A percentile compares a stretch with the other conserved stretches of the same genome.
These are phyloP conservation scores for Pocillopora damicornis DNA, from an alignment of 64 coral and sea anemone genomes.

Conservation along the genomic window DNA sequence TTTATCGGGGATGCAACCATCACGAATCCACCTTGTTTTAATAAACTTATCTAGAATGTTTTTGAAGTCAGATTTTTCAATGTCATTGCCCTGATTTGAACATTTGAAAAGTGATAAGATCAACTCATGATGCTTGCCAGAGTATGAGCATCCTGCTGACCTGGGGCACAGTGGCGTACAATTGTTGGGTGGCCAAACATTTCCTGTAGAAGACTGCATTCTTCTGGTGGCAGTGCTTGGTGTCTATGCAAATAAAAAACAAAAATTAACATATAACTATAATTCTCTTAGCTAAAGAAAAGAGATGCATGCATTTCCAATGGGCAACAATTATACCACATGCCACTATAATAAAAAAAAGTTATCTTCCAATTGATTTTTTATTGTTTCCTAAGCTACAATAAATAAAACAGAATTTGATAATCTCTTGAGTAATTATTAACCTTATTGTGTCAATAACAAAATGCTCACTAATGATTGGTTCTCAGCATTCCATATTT, in stretches of 20 bases:
- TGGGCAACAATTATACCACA: too few relatives aligned
- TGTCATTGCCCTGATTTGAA: neutral
- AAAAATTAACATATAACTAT: neutral
- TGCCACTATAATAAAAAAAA: too few relatives aligned
- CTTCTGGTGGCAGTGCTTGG: neutral
- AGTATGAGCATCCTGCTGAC: neutral
- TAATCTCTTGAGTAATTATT: too few relatives aligned
- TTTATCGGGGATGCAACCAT: conserved; percentile 11
- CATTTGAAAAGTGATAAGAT: neutral
- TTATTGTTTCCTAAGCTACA: too few relatives aligned
- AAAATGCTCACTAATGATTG: too few relatives aligned
- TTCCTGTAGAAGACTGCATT: neutral
- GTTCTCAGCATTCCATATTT: too few relatives aligned
- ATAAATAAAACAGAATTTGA: too few relatives aligned
- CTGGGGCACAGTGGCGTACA: conserved; percentile 19
- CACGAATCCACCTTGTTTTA: conserved; percentile 35
- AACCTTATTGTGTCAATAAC: too few relatives aligned
- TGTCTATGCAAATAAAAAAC: neutral
- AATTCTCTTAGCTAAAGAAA: too few relatives aligned
- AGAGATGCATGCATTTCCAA: too few relatives aligned
- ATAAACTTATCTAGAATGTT: conserved; percentile 18
- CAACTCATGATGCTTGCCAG: conserved; percentile 29
- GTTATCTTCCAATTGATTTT: too few relatives aligned
- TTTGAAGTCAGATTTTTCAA: conserved; percentile 23
- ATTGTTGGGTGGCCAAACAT: neutral